Conservation (phyloP, 2,113 vertebrate species). For the Rattus norvegicus region DNA sequence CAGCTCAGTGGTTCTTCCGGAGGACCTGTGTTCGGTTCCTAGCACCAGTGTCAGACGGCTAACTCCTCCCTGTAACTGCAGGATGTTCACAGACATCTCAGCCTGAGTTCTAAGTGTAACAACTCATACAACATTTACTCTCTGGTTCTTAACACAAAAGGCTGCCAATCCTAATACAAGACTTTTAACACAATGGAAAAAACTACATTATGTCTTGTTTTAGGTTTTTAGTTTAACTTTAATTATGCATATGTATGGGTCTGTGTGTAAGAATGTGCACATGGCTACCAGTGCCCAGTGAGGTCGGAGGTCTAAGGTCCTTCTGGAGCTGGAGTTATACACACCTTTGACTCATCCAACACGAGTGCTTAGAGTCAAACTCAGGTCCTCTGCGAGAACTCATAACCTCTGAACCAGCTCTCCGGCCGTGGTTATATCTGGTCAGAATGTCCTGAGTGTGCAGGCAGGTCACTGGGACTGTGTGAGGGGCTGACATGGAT, state of each 20-base stretch:
- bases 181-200: conserved; percentile 22
- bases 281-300: not conserved
- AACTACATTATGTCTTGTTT: not conserved
- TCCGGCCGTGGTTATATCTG: not conserved
- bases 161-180: not conserved
- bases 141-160: not conserved
- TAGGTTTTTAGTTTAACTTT: not conserved
- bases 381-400: not conserved
- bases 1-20: not conserved
- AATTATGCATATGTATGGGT: not conserved
- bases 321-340: not conserved
- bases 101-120: not conserved
- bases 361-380: not conserved
- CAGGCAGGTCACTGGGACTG: not conserved
- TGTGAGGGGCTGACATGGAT: not conserved
- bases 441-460: not conserved
- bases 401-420: not conserved
- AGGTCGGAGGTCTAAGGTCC: not conserved
- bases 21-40: not conserved
- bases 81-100: not conserved
- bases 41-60: not conserved
- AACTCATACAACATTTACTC: not conserved
- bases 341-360: not conserved
- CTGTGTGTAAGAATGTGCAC: not conserved
- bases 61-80: not conserved